Evolutionary conservation across 2,113 vertebrate species (phyloP).

Genomic region (Percopsis transmontana): DNA sequence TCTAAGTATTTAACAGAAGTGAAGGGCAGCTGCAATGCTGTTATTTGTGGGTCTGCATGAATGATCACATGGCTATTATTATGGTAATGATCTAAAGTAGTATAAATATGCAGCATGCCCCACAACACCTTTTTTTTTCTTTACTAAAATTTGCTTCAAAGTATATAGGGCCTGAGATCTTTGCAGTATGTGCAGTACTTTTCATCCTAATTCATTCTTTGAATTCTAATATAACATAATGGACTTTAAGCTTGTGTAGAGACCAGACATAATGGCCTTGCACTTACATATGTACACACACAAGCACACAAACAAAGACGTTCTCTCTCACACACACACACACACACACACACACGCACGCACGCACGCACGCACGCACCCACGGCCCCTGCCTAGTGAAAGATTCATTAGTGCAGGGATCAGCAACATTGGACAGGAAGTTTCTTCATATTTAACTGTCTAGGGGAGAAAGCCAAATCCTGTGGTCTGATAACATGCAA

Average conservation of each 20-base stretch:
- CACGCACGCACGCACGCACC: slow-evolving; percentile 12
- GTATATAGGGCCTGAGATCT: not conserved
- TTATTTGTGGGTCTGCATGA: slow-evolving; percentile 17
- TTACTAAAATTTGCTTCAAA: not conserved
- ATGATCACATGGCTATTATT: not conserved
- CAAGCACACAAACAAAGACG: not conserved
- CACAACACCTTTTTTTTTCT: not conserved
- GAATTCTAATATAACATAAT: slow-evolving; percentile 48
- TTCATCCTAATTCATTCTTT: slow-evolving; percentile 5
- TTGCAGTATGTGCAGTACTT: not conserved
- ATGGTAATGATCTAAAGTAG: slow-evolving; percentile 15
- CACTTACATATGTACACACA: not conserved
- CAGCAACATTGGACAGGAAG: slow-evolving; percentile 64
- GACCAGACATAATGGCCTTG: slow-evolving; percentile 39
- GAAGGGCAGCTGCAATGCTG: slow-evolving; percentile 2
- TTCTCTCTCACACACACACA: not conserved
- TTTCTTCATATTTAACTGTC: slow-evolving; percentile 72
- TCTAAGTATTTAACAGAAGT: slow-evolving; percentile 4
- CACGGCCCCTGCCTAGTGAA: slow-evolving; percentile 48
- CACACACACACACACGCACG: slow-evolving; percentile 12
- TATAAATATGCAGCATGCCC: not conserved
- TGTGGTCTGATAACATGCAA: slow-evolving; percentile 58
- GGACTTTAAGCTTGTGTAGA: slow-evolving; percentile 48
- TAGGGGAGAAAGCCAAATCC: slow-evolving; percentile 42
- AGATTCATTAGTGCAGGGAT: slow-evolving; percentile 74